A percentile compares a stretch with the other conserved stretches of the same genome.
These are phyloP conservation scores for Poliocrania exsul DNA, from an alignment of 2,797 vertebrate species.

Conservation along the genomic window DNA sequence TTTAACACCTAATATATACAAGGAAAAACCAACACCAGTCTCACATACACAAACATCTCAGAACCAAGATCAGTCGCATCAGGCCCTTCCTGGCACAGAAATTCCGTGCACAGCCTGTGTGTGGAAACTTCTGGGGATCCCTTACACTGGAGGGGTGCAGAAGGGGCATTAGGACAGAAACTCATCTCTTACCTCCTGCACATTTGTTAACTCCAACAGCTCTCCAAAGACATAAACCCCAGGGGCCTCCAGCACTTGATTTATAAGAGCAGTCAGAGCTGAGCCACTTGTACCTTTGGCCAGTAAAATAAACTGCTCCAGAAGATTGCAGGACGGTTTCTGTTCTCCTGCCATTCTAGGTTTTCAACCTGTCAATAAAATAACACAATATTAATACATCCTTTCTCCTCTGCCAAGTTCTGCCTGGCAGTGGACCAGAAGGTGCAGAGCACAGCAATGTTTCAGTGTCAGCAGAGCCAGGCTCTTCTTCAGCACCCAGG, in stretches of 20 bases:
- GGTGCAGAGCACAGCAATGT: not conserved
- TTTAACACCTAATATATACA: not conserved
- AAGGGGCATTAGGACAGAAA: not conserved
- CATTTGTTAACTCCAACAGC: slow-evolving; percentile 81
- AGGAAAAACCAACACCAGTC: not conserved
- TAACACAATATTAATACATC: slow-evolving; percentile 2
- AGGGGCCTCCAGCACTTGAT: slow-evolving; percentile 84
- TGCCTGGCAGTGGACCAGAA: not conserved
- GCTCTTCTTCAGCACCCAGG: not conserved
- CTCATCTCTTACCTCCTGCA: slow-evolving; percentile 80
- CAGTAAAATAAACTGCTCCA: slow-evolving; percentile 85
- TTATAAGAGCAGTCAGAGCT: slow-evolving; percentile 83
- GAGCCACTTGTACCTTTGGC: slow-evolving; percentile 83
- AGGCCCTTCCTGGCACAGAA: not conserved
- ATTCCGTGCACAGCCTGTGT: not conserved
- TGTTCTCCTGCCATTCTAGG: slow-evolving; percentile 86
- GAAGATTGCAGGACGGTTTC: slow-evolving; percentile 80
- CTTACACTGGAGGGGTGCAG: not conserved
- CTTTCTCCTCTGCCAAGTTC: not conserved
- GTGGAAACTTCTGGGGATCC: not conserved
- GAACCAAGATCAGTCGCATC: not conserved
- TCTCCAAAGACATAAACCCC: slow-evolving; percentile 86
- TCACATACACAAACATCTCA: not conserved
- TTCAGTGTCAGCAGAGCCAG: not conserved
- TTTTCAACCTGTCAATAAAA: slow-evolving; percentile 71